Evolutionary conservation across 2,113 vertebrate species (phyloP), one percentile per base, ranked within the genome.

Genomic region (Brachypteracias leptosomus): DNA sequence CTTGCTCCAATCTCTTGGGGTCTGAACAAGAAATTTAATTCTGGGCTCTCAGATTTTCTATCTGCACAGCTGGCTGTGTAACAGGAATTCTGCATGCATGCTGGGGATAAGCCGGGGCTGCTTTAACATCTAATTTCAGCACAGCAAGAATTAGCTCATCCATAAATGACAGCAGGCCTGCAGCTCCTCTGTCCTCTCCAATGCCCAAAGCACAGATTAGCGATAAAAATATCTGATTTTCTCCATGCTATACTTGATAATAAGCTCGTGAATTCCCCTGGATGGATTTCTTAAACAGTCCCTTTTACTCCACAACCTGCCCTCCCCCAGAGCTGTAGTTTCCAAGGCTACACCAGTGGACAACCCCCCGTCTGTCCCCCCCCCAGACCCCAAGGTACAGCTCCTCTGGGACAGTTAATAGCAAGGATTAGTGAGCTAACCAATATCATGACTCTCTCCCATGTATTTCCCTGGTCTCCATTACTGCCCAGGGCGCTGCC

Each of bases 71-170:
- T 95, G 95, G 88, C 85, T 91, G 72, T 4, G 1, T 86, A 79
- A 71, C 93, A 87, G 91, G 88, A 95, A 89, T 93, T 73, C 76
- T 93, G 88, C 81, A 61, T 51, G 88, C 93, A 68, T 26, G 91
- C 95, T 93, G 85, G 88, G 91, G 36, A 44, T 71, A 49, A 93
- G 67, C 91, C 44, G 68, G 93, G 72, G 72, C 91, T 73, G 33
- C 95, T 95, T 83, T 58, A 95, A 79, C 88, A 95, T 93, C 95
- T 93, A 71, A 95, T 96, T 95, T 95, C 88, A 80, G 95, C 95
- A 58, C 93, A 91, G 93, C 93, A 93, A 95, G 93, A 90, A 93
- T 81, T 92, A 96, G 95, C 88, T 94, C 95, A 95, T 96, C 94
- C 94, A 92, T 93, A 95, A 96, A 96, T 91, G 90, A 94, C 95